Conservation (phyloP, 2,888 invertebrate species). For the Drosophila flavopinicola region DNA sequence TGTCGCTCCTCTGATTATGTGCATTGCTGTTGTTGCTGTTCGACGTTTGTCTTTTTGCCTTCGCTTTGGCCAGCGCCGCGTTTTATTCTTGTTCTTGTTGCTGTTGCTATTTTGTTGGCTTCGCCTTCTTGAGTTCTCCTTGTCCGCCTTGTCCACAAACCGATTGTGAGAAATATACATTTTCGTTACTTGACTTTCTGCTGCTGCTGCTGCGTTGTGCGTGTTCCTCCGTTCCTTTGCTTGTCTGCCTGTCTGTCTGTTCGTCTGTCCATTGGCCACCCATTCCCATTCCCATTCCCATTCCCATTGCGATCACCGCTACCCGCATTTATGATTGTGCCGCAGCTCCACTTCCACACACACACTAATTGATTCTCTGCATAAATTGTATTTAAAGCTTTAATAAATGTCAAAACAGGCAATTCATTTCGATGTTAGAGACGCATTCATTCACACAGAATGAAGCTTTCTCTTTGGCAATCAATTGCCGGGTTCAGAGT, state of each 20-base stretch:
- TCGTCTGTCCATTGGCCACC: slow-evolving; percentile 12
- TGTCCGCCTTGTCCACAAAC: slow-evolving; percentile 55
- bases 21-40: slow-evolving; percentile 41
- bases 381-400: slow-evolving; percentile 81
- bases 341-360: slow-evolving; percentile 32
- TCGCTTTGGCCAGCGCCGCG: slow-evolving; percentile 45
- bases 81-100: too few species aligned
- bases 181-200: slow-evolving; percentile 65
- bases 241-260: slow-evolving; percentile 9
- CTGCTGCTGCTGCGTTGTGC: slow-evolving; percentile 21
- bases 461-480: slow-evolving; percentile 75
- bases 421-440: slow-evolving; percentile 80
- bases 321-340: slow-evolving; percentile 42
- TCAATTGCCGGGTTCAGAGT: slow-evolving; percentile 79
- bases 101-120: slow-evolving; percentile 55
- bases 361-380: slow-evolving; percentile 77
- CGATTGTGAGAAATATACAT: slow-evolving; percentile 73
- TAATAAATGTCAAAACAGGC: slow-evolving; percentile 81
- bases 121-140: slow-evolving; percentile 40
- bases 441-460: slow-evolving; percentile 56
- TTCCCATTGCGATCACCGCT: not conserved
- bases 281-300: slow-evolving; percentile 8
- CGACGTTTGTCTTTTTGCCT: slow-evolving; percentile 70
- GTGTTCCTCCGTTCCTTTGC: slow-evolving; percentile 24
- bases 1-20: slow-evolving; percentile 61